Conservation (phyloP, 1,140 invertebrate genomes). For the Bemisia tabaci region DNA sequence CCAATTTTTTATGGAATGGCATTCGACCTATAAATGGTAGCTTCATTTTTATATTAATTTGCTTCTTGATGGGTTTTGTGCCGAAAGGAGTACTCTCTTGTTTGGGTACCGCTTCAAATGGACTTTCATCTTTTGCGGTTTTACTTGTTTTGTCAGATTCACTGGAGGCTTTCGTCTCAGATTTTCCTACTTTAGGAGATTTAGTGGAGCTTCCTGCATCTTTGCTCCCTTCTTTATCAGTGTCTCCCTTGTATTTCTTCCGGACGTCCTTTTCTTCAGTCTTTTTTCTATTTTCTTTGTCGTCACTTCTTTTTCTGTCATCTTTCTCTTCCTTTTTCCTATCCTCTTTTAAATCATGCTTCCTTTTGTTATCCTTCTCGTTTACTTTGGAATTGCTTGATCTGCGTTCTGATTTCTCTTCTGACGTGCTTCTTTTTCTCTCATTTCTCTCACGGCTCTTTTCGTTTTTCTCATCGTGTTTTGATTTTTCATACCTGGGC, state of each 20-base stretch:
- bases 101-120: neutral
- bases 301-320: conserved; percentile 6
- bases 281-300: conserved; percentile 16
- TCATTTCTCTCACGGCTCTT: neutral
- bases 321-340: too few species aligned
- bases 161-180: neutral
- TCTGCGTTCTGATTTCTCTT: neutral
- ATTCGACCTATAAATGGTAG: conserved; percentile 52
- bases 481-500: conserved; percentile 4
- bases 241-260: neutral
- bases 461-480: conserved; percentile 10
- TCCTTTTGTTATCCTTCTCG: conserved; percentile 8
- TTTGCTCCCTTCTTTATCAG: neutral
- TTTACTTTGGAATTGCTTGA: neutral
- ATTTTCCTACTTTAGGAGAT: neutral
- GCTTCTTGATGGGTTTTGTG: neutral
- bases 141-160: neutral
- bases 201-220: neutral
- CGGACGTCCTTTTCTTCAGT: neutral
- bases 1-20: conserved; percentile 32
- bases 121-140: neutral
- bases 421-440: conserved; percentile 6
- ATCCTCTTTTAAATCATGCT: conserved; percentile 5
- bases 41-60: conserved; percentile 36
- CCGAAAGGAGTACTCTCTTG: neutral